phyloP scores from a whole-genome alignment of 1,140 invertebrate species.

The Saccostrea glomerata region DNA sequence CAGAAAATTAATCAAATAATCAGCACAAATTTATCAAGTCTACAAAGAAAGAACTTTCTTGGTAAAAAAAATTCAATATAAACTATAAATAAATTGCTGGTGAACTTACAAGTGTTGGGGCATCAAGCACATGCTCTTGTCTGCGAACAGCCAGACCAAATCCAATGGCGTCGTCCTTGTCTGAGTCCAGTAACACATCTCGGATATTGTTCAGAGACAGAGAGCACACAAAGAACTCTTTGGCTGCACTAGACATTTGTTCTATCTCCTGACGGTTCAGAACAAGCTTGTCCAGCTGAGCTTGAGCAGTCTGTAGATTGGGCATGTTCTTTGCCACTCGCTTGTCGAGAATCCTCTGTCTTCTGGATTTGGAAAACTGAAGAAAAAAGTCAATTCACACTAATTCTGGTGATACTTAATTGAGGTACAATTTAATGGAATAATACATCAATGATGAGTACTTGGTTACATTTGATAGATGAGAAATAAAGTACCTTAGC shows the following conservation, averaged over 20 bases:
- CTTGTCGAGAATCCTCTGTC: constrained; percentile 63
- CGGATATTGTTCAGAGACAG: constrained; percentile 62
- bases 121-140: constrained; percentile 63
- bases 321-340: constrained; percentile 60
- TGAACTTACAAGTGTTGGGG: constrained; percentile 60
- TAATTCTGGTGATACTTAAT: background rate
- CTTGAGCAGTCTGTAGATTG: constrained; percentile 52
- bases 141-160: constrained; percentile 65
- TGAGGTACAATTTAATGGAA: no score
- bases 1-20: no score
- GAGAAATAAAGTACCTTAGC: constrained; percentile 52
- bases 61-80: background rate
- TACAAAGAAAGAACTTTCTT: no score
- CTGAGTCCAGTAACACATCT: constrained; percentile 58
- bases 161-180: constrained; percentile 61
- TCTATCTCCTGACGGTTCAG: constrained; percentile 53
- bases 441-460: no score
- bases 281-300: constrained; percentile 42
- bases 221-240: constrained; percentile 62
- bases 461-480: no score
- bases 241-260: constrained; percentile 49
- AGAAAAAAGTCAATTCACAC: background rate
- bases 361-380: constrained; percentile 61
- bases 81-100: background rate
- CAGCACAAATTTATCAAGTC: no score